phyloP scores from a whole-genome alignment of 1,140 invertebrate genomes.

The Drusus annulatus region DNA sequence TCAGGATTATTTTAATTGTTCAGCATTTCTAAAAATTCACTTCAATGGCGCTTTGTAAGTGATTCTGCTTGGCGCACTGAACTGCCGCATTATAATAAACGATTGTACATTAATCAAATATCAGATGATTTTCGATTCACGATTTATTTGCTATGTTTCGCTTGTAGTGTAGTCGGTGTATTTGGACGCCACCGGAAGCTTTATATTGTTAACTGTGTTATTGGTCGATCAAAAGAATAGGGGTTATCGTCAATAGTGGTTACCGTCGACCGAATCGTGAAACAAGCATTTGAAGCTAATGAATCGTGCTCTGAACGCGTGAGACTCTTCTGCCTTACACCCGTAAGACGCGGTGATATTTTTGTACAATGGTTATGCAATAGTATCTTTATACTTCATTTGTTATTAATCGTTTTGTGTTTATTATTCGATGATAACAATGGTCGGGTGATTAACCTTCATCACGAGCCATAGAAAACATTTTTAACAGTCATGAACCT shows the following conservation, averaged over 20 bases:
- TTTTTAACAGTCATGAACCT: constrained; percentile 6
- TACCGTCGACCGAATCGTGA: constrained; percentile 2
- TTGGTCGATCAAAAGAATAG: constrained; percentile 24
- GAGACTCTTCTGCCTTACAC: constrained; percentile 20
- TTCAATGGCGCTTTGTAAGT: no score
- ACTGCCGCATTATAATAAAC: no score
- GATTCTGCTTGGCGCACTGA: no score
- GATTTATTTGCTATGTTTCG: not conserved
- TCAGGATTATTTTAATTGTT: no score
- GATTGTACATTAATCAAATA: no score
- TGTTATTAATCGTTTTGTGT: not conserved
- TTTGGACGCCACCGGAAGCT: constrained; percentile 14
- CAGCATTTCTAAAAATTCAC: no score
- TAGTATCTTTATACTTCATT: not conserved
- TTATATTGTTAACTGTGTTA: not conserved
- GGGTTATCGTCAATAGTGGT: not conserved
- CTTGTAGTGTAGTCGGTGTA: not conserved
- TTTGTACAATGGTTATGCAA: not conserved
- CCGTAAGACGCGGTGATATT: not conserved
- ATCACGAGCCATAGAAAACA: constrained; percentile 5
- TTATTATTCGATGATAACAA: constrained; percentile 22
- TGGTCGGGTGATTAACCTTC: constrained; percentile 22
- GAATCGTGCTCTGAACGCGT: constrained; percentile 27
- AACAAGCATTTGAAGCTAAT: not conserved
- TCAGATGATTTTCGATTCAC: not conserved